Evolutionary conservation across 35 echinoderm and acorn worm species (phyloP).

Genomic region (Apostichopus californicus): DNA sequence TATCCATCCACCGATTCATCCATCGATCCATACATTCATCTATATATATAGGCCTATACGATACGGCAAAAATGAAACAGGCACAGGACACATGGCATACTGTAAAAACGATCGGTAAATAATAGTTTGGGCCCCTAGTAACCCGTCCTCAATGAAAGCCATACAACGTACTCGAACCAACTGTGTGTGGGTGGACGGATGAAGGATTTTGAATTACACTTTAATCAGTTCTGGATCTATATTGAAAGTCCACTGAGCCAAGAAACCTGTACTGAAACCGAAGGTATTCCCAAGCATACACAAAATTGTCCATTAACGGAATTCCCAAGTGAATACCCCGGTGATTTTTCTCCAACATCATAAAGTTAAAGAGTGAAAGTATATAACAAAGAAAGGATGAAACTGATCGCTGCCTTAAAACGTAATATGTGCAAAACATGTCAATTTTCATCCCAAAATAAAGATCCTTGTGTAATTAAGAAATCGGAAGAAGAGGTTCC

Average conservation of each 20-base stretch:
- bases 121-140: too few relatives aligned
- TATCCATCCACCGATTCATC: too few relatives aligned
- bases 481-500: not conserved
- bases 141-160: too few relatives aligned
- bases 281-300: not conserved
- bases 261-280: not conserved
- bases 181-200: too few relatives aligned
- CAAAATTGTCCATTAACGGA: slow-evolving; percentile 4
- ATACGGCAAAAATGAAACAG: too few relatives aligned
- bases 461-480: not conserved
- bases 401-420: not conserved
- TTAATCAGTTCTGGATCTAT: not conserved
- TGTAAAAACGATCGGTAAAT: too few relatives aligned
- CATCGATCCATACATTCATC: too few relatives aligned
- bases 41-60: too few relatives aligned
- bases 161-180: too few relatives aligned
- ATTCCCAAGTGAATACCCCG: not conserved
- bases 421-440: not conserved
- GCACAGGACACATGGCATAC: too few relatives aligned
- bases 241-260: not conserved
- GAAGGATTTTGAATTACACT: not conserved
- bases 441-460: not conserved
- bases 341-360: not conserved
- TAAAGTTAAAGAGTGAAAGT: not conserved
- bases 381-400: not conserved